Base-by-base conservation (phyloP, 2,888 invertebrate species). In the Ceriagrion tenellum region DNA sequence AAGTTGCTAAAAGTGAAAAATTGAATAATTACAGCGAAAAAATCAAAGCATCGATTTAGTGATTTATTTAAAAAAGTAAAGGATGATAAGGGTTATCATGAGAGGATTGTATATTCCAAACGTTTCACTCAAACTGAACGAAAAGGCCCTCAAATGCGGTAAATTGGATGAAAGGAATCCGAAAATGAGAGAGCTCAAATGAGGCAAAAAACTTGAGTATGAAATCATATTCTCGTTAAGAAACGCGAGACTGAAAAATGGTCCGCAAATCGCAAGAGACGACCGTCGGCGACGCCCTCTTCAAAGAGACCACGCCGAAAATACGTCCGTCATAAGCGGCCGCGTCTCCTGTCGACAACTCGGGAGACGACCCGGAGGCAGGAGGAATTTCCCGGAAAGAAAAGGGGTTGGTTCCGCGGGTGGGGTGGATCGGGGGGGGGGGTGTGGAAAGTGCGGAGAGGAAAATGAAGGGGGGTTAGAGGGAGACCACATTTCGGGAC, bases 331-430 rank as follows among this genome's bases (percentile, higher is more conserved):
- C 74, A 23, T 10, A 20, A 69, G 26, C 56, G 8, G 8, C 74
- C n/a, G 30, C 30, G 81, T 35, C 35, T 81, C 35, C 35, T 35
- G 81, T 81, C 81, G 16, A n/a, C 81, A 13, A 18, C 81, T 35
- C 81, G 16, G 18, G 12, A 35, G n/a, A 35, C 35, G 35, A 35
- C 30, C 35, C 81, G 81, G 47, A 47, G 47, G 47, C 4, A 13
- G 81, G 30, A 69, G 81, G 81, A 35, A 81, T 81, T 81, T 81
- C 35, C 81, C 30, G 35, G 81, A 81, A 30, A 81, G 81, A 81
- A 81, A 74, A 18, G 81, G 81, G 81, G 47, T 35, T 35, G 81
- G 30, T 16, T 12, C n/a, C n/a, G 3, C n/a, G n/a, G n/a, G n/a
- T n/a, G n/a, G 59, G 59, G 59, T 12, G 20, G 59, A 47, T 47